Percentiles rank a stretch among this genome's conserved stretches.
Evolutionary conservation across 2,113 vertebrate genomes (phyloP).

Genomic region (Chloropsis hardwickii): DNA sequence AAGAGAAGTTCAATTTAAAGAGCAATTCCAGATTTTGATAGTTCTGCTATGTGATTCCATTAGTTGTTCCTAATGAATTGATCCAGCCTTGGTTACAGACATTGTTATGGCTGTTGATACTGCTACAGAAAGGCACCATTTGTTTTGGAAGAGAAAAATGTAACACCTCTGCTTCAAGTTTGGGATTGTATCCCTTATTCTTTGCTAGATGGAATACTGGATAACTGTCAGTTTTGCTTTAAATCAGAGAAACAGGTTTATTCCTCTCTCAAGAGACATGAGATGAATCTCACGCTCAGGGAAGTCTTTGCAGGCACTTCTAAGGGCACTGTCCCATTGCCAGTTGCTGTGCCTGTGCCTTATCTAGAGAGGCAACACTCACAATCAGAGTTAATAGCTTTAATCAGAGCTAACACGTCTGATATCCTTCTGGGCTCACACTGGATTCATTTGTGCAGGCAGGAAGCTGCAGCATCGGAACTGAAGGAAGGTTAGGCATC

Average conservation of each 20-base stretch:
- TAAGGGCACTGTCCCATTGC: background rate
- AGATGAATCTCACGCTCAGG: background rate
- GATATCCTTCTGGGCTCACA: background rate
- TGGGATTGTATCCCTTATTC: background rate
- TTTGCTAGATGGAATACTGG: background rate
- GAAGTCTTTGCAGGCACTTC: background rate
- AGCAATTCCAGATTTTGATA: background rate
- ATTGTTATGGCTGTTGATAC: background rate
- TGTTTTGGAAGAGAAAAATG: background rate
- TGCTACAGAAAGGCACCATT: background rate
- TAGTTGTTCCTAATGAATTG: background rate
- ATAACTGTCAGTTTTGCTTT: background rate
- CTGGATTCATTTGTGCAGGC: background rate
- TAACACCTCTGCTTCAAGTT: background rate
- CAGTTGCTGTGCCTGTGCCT: background rate
- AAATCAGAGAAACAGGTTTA: background rate
- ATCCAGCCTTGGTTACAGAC: background rate
- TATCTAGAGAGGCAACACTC: background rate
- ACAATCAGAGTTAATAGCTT: background rate
- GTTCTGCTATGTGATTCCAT: background rate
- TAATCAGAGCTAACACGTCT: background rate
- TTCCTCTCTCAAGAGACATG: background rate
- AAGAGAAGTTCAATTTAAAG: background rate
- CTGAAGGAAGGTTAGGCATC: background rate
- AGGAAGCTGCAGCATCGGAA: background rate